Evolutionary conservation across 2,113 vertebrate species (phyloP).

Genomic region (Malaclemys terrapin): DNA sequence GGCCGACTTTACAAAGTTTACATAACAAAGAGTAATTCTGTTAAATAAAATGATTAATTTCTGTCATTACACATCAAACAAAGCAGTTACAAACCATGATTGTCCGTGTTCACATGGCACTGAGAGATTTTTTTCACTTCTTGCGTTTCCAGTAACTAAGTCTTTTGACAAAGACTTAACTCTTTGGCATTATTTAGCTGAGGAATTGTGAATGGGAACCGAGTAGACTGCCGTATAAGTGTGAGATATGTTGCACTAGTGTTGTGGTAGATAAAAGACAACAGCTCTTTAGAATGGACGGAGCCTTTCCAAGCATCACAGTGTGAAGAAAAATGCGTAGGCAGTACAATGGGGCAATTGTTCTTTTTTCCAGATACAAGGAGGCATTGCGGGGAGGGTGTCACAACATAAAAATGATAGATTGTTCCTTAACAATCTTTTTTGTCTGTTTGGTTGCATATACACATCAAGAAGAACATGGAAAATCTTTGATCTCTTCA

Average conservation of each 20-base stretch:
- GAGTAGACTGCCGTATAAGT: conserved; percentile 80
- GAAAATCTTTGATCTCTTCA: neutral
- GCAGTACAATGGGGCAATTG: conserved; percentile 88
- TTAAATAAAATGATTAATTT: conserved; percentile 86
- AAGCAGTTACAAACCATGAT: conserved; percentile 85
- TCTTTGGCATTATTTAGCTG: conserved; percentile 78
- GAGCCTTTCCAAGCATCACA: conserved; percentile 82
- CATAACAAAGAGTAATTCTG: conserved; percentile 89
- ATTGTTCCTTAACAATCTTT: conserved; percentile 75
- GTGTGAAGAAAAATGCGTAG: conserved; percentile 76
- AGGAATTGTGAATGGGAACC: conserved; percentile 86
- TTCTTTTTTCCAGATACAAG: conserved; percentile 78
- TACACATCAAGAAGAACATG: neutral
- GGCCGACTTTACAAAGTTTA: conserved; percentile 84
- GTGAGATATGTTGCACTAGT: conserved; percentile 80
- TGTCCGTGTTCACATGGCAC: conserved; percentile 79
- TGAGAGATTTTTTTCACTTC: conserved; percentile 74
- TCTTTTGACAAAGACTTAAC: conserved; percentile 80
- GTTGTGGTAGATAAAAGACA: conserved; percentile 86
- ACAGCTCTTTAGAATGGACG: conserved; percentile 81
- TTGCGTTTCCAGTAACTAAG: conserved; percentile 79
- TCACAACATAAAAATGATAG: conserved; percentile 80
- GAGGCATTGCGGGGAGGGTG: conserved; percentile 63
- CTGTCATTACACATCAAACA: conserved; percentile 85
- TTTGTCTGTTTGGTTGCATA: neutral